phyloP scores from a whole-genome alignment of 2,113 vertebrate genomes.

The Anarhynchus alexandrinus region DNA sequence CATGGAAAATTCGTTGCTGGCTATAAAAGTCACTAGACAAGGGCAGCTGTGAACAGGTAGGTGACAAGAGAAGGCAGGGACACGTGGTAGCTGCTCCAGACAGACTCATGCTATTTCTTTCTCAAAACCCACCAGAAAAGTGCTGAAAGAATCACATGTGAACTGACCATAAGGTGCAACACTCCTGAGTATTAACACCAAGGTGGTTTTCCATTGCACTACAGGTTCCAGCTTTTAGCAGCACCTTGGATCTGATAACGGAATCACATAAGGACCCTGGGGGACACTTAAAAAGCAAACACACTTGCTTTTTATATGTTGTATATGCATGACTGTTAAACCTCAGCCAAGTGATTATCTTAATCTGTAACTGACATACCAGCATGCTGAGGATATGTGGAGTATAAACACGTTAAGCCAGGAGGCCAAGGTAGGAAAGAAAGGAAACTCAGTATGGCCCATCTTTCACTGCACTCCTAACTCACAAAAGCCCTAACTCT shows the following conservation, averaged over 20 bases:
- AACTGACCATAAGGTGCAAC: background rate
- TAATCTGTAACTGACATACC: background rate
- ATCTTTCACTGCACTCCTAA: background rate
- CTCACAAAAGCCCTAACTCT: background rate
- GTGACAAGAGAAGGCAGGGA: background rate
- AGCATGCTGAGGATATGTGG: background rate
- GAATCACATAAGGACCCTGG: background rate
- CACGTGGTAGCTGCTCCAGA: background rate
- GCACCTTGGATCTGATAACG: background rate
- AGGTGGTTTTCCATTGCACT: background rate
- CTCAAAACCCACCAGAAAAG: background rate
- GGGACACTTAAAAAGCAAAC: background rate
- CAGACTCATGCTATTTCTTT: background rate
- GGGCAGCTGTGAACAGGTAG: slow-evolving; percentile 33
- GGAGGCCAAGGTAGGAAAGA: background rate
- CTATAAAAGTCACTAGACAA: background rate
- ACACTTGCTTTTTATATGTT: background rate
- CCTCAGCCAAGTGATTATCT: background rate
- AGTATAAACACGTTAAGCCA: background rate
- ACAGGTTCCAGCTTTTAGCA: background rate
- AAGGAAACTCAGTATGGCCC: background rate
- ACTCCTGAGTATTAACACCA: background rate
- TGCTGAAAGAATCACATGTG: background rate
- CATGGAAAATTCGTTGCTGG: slow-evolving; percentile 38
- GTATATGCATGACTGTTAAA: background rate